Conservation (phyloP, 1,140 invertebrate genomes). For the Coenobita brevimanus region DNA sequence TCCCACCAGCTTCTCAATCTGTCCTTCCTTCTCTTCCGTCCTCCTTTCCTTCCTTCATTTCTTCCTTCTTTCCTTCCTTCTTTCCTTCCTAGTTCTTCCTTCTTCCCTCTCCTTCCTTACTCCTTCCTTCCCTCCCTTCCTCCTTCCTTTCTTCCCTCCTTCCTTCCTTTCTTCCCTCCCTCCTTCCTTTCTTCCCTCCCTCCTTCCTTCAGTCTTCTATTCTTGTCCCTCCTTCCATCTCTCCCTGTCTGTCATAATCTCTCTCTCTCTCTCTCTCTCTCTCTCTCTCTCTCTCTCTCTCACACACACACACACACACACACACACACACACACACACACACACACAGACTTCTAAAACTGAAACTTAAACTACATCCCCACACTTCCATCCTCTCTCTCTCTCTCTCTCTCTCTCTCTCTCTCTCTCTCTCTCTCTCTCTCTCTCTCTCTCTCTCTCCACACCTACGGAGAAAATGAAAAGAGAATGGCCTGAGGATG, state of each 20-base stretch:
- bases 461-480: too few species aligned
- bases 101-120: too few species aligned
- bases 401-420: conserved; percentile 8
- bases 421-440: conserved; percentile 50
- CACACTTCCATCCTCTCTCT: too few species aligned
- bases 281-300: background rate
- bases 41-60: background rate
- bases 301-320: conserved; percentile 11
- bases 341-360: conserved; percentile 4
- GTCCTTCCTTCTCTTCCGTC: background rate
- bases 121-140: background rate
- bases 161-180: background rate
- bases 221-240: background rate
- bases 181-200: background rate
- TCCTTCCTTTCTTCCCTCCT: background rate
- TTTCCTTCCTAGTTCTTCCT: background rate
- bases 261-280: background rate
- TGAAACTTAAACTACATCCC: too few species aligned
- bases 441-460: conserved; percentile 30
- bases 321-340: conserved; percentile 11
- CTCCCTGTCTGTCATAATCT: background rate
- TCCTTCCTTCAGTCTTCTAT: background rate
- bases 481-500: too few species aligned
- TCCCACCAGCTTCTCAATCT: background rate
- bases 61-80: background rate